A percentile compares a stretch with the other conserved stretches of the same genome.
These are phyloP conservation scores for Hemaris fuciformis DNA, from an alignment of 2,888 invertebrate species.

Conservation along the genomic window DNA sequence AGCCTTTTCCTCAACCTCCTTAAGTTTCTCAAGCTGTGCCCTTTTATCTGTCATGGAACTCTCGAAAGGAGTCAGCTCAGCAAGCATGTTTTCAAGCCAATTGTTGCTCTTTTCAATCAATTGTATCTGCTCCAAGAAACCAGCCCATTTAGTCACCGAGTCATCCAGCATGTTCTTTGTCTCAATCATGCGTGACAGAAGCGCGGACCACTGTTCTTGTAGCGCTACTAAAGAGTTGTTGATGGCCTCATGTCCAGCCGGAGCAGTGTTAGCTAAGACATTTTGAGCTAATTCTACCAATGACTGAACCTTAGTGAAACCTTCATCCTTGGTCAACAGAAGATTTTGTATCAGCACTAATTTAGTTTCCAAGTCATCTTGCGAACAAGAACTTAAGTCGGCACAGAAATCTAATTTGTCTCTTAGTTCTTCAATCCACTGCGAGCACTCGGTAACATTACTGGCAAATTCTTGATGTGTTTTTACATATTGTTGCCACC, in stretches of 20 bases:
- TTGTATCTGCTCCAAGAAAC: slow-evolving; percentile 93
- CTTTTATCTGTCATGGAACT: slow-evolving; percentile 93
- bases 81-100: slow-evolving; percentile 87
- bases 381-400: slow-evolving; percentile 89
- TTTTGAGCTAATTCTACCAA: slow-evolving; percentile 95
- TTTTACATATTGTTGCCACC: slow-evolving; percentile 95
- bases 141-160: slow-evolving; percentile 95
- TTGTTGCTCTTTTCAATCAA: slow-evolving; percentile 90
- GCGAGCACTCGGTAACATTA: slow-evolving; percentile 88
- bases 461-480: slow-evolving; percentile 94
- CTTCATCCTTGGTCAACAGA: slow-evolving; percentile 95
- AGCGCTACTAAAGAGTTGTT: slow-evolving; percentile 90
- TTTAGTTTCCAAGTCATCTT: slow-evolving; percentile 93
- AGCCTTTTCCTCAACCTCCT: slow-evolving; percentile 92
- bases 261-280: slow-evolving; percentile 94
- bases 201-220: slow-evolving; percentile 94
- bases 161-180: slow-evolving; percentile 93
- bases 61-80: slow-evolving; percentile 88
- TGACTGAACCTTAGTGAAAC: slow-evolving; percentile 92
- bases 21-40: slow-evolving; percentile 91
- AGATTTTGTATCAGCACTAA: slow-evolving; percentile 92
- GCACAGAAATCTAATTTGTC: slow-evolving; percentile 94
- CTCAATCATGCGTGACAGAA: slow-evolving; percentile 94
- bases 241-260: slow-evolving; percentile 92
- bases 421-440: slow-evolving; percentile 91